Percentiles rank a stretch among this genome's conserved stretches.
phyloP scores from a whole-genome alignment of 2,888 invertebrate genomes.

The Mimumesa dahlbomi region DNA sequence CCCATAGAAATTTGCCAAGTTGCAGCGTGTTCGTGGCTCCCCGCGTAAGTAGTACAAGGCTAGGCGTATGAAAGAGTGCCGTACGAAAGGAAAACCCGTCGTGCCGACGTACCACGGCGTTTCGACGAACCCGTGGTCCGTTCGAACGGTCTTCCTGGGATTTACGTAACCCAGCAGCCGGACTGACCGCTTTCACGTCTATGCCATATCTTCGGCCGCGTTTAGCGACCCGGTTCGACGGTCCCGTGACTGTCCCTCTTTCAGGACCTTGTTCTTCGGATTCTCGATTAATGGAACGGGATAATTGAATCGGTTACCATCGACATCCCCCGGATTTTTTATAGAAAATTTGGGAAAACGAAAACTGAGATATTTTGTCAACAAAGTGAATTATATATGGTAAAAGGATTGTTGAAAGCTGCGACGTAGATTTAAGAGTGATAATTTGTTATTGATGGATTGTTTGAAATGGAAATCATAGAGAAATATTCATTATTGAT shows the following conservation, averaged over 20 bases:
- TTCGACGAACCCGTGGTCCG: constrained; percentile 51
- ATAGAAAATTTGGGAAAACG: too few species aligned
- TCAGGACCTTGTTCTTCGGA: constrained; percentile 18
- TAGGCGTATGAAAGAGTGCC: constrained; percentile 3
- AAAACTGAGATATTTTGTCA: too few species aligned
- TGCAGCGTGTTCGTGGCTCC: background rate
- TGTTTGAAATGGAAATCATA: too few species aligned
- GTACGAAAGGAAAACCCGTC: constrained; percentile 24
- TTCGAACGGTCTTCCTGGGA: constrained; percentile 70
- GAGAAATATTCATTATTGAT: too few species aligned
- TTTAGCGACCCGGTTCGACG: constrained; percentile 55
- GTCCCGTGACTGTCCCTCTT: constrained; percentile 33
- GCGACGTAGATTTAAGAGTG: too few species aligned
- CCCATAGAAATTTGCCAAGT: too few species aligned
- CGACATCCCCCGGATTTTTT: too few species aligned
- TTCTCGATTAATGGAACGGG: background rate
- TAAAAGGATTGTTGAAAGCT: too few species aligned
- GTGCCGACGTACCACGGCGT: constrained; percentile 27
- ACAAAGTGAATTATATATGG: too few species aligned
- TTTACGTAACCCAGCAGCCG: constrained; percentile 74
- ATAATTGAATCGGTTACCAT: too few species aligned
- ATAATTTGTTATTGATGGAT: too few species aligned
- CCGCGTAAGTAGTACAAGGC: constrained; percentile 44
- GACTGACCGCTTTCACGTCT: constrained; percentile 76
- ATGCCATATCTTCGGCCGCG: constrained; percentile 56